Evolutionary conservation across 2,113 vertebrate genomes (phyloP).

Genomic region (Hippocampus barbouri): DNA sequence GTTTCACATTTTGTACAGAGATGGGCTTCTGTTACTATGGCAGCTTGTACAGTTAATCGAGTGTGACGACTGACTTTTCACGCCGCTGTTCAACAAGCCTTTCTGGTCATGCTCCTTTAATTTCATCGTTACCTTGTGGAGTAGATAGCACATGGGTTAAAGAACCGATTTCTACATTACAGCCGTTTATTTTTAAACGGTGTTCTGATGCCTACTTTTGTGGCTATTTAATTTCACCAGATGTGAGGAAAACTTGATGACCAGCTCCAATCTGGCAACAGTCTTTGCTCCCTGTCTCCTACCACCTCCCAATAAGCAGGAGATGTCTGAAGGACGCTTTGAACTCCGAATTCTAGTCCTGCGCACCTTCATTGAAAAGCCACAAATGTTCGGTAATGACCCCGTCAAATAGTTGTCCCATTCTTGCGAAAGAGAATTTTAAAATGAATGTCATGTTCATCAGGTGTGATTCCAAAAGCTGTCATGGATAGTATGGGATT

Average conservation of each 20-base stretch:
- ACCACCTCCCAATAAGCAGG: constrained; percentile 73
- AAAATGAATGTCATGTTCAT: neutral
- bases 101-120: too few relatives aligned
- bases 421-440: neutral
- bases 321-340: constrained; percentile 79
- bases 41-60: too few relatives aligned
- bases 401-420: fast-evolving
- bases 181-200: too few relatives aligned
- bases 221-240: constrained; percentile 51
- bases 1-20: too few relatives aligned
- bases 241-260: constrained; percentile 85
- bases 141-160: too few relatives aligned
- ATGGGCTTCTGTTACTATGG: too few relatives aligned
- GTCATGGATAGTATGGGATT: constrained; percentile 79
- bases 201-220: too few relatives aligned
- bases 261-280: constrained; percentile 83
- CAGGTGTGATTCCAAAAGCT: constrained; percentile 81
- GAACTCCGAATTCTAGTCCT: constrained; percentile 80
- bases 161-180: too few relatives aligned
- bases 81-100: too few relatives aligned
- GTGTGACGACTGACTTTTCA: too few relatives aligned
- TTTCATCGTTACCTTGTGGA: too few relatives aligned
- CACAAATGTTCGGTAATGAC: constrained; percentile 77
- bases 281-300: constrained; percentile 87
- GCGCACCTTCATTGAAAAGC: constrained; percentile 78